These are phyloP conservation scores for Himantopus leucocephalus DNA, from an alignment of 2,113 vertebrate genomes.

Conservation along the genomic window DNA sequence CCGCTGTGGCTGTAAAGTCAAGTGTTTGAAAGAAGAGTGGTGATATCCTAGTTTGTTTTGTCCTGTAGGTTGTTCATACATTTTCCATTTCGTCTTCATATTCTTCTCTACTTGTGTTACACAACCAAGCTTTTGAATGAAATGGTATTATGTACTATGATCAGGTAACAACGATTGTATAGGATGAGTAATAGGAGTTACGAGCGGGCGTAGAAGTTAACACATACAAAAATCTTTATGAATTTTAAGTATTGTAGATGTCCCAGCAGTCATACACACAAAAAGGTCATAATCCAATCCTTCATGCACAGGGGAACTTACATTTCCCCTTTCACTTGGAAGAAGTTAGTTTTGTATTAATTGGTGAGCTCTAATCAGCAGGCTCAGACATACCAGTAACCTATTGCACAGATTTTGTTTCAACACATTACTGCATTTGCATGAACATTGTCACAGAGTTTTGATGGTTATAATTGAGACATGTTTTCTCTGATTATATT, in stretches of 20 bases:
- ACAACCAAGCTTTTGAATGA: not conserved
- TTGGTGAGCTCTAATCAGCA: not conserved
- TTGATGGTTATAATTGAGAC: conserved; percentile 30
- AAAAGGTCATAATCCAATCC: not conserved
- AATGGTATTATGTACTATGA: not conserved
- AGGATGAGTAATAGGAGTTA: not conserved
- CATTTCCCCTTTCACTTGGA: not conserved
- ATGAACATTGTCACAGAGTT: not conserved
- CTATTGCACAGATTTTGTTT: not conserved
- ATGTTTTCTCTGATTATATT: conserved; percentile 30
- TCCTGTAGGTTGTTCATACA: not conserved
- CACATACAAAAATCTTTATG: not conserved
- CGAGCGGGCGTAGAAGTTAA: accelerated
- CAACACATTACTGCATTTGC: conserved; percentile 1
- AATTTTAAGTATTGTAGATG: not conserved
- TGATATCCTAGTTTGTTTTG: not conserved
- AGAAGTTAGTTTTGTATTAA: not conserved
- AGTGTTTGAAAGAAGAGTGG: not conserved
- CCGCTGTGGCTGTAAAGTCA: not conserved
- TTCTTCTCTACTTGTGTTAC: not conserved
- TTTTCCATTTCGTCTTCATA: not conserved
- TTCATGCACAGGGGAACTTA: not conserved
- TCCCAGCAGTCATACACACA: not conserved
- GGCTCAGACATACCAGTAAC: not conserved
- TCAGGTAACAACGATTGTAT: not conserved